These are phyloP conservation scores for Hermaeophaga mercurialis DNA, from an alignment of 2,888 invertebrate species.

Conservation along the genomic window DNA sequence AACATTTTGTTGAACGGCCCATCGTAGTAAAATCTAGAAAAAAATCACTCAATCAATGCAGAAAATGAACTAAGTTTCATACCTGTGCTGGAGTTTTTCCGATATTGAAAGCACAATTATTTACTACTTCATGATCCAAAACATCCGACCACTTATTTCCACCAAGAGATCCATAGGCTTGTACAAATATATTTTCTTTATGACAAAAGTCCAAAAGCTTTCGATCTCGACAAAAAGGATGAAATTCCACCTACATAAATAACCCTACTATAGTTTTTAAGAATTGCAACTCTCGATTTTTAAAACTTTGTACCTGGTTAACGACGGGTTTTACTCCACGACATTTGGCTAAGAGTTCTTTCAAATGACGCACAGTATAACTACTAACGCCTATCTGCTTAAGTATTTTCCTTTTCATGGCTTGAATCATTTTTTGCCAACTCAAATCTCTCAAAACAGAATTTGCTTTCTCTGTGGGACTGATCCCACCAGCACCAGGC, in stretches of 20 bases:
- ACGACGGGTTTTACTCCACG: constrained; percentile 68
- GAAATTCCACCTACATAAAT: constrained; percentile 80
- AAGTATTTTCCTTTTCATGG: constrained; percentile 65
- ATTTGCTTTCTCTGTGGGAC: constrained; percentile 65
- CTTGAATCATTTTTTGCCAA: constrained; percentile 70
- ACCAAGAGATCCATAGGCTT: constrained; percentile 81
- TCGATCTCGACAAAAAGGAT: constrained; percentile 72
- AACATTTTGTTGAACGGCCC: constrained; percentile 76
- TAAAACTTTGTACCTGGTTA: constrained; percentile 66
- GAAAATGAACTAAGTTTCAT: neutral
- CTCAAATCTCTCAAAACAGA: constrained; percentile 63
- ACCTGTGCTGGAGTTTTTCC: constrained; percentile 66
- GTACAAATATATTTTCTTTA: constrained; percentile 69
- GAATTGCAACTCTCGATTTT: neutral
- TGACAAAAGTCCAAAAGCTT: constrained; percentile 69
- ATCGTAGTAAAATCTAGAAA: constrained; percentile 66
- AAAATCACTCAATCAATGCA: neutral
- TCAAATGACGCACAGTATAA: constrained; percentile 71
- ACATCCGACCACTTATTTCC: constrained; percentile 61
- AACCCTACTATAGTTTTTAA: constrained; percentile 51
- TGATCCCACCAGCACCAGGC: constrained; percentile 68
- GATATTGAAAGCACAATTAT: constrained; percentile 63
- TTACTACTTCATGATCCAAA: constrained; percentile 64
- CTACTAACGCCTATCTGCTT: constrained; percentile 82
- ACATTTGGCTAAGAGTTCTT: constrained; percentile 63